Percentiles rank a stretch among this genome's conserved stretches.
Conservation (phyloP, 2,113 vertebrate species). For the Tupaia chinensis region DNA sequence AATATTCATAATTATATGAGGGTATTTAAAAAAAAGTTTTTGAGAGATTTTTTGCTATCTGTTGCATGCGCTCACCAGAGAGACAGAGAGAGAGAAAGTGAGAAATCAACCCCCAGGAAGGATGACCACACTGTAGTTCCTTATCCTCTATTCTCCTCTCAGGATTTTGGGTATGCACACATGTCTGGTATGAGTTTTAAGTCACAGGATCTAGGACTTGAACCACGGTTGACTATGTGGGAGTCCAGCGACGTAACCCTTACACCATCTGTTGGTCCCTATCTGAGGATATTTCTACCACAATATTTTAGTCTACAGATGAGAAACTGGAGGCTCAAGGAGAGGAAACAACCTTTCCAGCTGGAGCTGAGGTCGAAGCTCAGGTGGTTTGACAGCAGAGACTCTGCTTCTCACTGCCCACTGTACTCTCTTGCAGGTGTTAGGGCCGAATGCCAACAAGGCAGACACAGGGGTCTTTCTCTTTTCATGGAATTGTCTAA, state of each 20-base stretch:
- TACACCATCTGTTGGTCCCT: too few species aligned
- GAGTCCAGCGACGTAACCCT: too few species aligned
- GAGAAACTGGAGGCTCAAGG: background rate
- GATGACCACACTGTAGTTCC: too few species aligned
- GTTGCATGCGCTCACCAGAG: too few species aligned
- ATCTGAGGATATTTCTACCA: background rate
- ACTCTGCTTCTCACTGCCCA: accelerated
- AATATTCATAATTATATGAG: background rate
- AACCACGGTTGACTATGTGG: too few species aligned
- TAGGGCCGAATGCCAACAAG: background rate
- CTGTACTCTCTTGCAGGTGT: background rate
- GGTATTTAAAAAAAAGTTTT: background rate
- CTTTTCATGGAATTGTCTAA: background rate
- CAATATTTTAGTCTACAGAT: background rate
- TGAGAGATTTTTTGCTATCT: too few species aligned
- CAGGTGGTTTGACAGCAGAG: background rate
- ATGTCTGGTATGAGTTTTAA: too few species aligned
- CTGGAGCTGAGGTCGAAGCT: background rate
- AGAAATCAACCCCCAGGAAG: too few species aligned
- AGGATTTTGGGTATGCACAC: too few species aligned
- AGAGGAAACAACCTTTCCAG: background rate
- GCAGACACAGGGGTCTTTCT: background rate
- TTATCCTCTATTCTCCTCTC: too few species aligned
- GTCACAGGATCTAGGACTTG: too few species aligned
- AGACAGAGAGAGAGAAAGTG: too few species aligned